Percentiles rank a stretch among this genome's conserved stretches.
phyloP scores from a whole-genome alignment of 1,140 invertebrate species.

The Drosophila insularis region DNA sequence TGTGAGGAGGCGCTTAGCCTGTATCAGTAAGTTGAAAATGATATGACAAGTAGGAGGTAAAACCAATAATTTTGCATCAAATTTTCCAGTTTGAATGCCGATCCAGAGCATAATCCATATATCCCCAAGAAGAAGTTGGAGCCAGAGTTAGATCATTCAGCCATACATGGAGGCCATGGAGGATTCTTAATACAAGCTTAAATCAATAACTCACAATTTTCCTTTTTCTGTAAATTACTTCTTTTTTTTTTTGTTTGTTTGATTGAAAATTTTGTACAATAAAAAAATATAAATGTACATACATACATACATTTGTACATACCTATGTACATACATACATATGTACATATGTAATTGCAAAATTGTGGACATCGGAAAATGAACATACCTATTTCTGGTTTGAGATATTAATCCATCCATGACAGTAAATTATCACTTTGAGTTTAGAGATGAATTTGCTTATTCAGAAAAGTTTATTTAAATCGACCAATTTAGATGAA shows the following conservation, averaged over 20 bases:
- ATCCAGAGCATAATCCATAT: slow-evolving; percentile 91
- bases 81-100: slow-evolving; percentile 88
- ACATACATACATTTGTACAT: no score
- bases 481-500: no score
- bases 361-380: no score
- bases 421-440: no score
- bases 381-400: no score
- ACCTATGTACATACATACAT: no score
- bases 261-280: slow-evolving; percentile 71
- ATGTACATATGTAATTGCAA: no score
- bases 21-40: slow-evolving; percentile 64
- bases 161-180: slow-evolving; percentile 33
- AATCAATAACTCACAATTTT: slow-evolving; percentile 10
- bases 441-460: no score
- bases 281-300: no score
- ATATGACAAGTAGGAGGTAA: background rate
- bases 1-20: slow-evolving; percentile 86
- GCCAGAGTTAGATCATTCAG: slow-evolving; percentile 37
- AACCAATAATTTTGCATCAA: slow-evolving; percentile 19
- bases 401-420: no score
- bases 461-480: no score
- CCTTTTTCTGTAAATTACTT: background rate
- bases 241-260: slow-evolving; percentile 13
- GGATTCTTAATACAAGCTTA: slow-evolving; percentile 82
- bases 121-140: slow-evolving; percentile 87